Conservation (phyloP, 1,140 invertebrate species). For the Agraylea sexmaculata region DNA sequence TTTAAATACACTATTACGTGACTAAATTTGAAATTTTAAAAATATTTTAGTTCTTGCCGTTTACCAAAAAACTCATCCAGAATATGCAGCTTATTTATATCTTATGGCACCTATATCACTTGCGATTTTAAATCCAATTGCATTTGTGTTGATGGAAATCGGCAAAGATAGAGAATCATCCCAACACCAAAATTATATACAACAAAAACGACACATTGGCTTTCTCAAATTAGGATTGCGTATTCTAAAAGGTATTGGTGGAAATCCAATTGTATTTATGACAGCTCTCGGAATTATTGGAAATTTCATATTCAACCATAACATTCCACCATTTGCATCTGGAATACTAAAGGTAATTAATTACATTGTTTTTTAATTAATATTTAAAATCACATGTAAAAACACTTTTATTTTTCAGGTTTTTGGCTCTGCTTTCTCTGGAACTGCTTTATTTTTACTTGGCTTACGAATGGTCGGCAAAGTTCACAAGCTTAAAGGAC, state of each 20-base stretch:
- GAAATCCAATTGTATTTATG: conserved; percentile 89
- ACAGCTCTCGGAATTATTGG: conserved; percentile 81
- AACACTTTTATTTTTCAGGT: conserved; percentile 40
- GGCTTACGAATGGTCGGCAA: conserved; percentile 91
- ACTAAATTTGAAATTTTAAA: neutral
- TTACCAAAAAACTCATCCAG: conserved; percentile 69
- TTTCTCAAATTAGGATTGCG: no score
- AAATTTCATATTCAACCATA: conserved; percentile 70
- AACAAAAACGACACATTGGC: no score
- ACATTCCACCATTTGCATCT: conserved; percentile 61
- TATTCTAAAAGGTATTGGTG: conserved; percentile 57
- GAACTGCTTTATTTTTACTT: conserved; percentile 79
- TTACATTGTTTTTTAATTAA: conserved; percentile 3
- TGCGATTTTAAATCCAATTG: conserved; percentile 85
- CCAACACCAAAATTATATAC: no score
- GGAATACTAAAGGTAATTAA: conserved; percentile 59
- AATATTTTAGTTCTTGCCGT: conserved; percentile 56
- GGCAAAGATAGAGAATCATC: conserved; percentile 47
- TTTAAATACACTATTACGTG: neutral
- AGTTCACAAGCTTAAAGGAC: conserved; percentile 61
- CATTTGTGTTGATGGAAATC: conserved; percentile 83
- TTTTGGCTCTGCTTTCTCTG: conserved; percentile 80
- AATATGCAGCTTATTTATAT: conserved; percentile 85
- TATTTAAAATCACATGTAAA: neutral
- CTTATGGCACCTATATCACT: conserved; percentile 89